Conservation (phyloP, 2,113 vertebrate genomes). For the Cynocephalus volans region DNA sequence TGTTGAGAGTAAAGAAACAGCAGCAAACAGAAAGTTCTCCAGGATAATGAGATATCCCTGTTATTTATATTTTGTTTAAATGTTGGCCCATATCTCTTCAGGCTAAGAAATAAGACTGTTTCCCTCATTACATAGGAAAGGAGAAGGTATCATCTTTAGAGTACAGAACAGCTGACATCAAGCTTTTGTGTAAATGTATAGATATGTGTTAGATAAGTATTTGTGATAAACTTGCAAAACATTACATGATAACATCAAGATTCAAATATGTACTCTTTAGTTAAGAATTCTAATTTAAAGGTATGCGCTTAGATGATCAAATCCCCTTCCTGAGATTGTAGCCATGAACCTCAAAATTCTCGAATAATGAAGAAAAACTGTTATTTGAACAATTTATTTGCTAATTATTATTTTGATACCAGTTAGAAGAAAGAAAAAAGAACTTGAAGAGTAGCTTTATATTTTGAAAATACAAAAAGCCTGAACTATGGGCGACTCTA, state of each 20-base stretch:
- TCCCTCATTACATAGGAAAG: background rate
- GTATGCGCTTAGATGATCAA: background rate
- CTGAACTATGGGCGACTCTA: background rate
- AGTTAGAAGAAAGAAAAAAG: background rate
- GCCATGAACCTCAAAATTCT: background rate
- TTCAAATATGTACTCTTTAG: background rate
- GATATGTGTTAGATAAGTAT: background rate
- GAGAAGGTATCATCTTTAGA: background rate
- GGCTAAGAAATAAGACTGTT: constrained; percentile 17
- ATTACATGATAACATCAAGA: background rate
- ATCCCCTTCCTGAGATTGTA: background rate
- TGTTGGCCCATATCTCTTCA: background rate
- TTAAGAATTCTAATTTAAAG: background rate
- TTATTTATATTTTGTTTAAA: background rate
- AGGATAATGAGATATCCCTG: background rate
- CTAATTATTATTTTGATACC: background rate
- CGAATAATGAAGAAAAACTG: constrained; percentile 11
- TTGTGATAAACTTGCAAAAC: background rate
- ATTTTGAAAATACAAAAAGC: background rate
- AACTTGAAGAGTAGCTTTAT: constrained; percentile 30
- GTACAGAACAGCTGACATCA: background rate
- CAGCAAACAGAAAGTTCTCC: background rate
- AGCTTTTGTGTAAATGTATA: background rate
- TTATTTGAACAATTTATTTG: background rate
- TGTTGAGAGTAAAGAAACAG: background rate